Evolutionary conservation across 2,888 invertebrate genomes (phyloP).

Genomic region (Parnassius glacialis): DNA sequence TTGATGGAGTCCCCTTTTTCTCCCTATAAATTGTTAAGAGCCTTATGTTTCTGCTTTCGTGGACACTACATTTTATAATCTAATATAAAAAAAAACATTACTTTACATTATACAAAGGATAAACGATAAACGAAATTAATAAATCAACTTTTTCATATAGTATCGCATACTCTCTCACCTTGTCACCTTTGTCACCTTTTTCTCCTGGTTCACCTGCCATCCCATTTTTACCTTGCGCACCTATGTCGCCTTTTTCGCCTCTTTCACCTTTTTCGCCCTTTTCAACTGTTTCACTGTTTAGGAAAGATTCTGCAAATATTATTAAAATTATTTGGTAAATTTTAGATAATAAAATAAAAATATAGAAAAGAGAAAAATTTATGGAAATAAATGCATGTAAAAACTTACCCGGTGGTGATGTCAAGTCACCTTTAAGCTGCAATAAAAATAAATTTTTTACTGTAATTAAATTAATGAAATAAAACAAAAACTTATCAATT

Average conservation of each 20-base stretch:
- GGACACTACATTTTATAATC: too few relatives aligned
- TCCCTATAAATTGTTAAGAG: slow-evolving; percentile 39
- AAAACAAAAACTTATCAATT: too few relatives aligned
- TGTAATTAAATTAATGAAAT: not conserved
- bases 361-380: not conserved
- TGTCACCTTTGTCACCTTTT: slow-evolving; percentile 50
- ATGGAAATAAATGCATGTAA: not conserved
- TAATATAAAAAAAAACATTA: too few relatives aligned
- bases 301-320: slow-evolving; percentile 12
- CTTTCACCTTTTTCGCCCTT: slow-evolving; percentile 33
- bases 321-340: not conserved
- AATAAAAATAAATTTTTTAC: not conserved
- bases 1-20: slow-evolving; percentile 42
- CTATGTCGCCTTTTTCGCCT: slow-evolving; percentile 47
- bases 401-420: not conserved
- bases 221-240: slow-evolving; percentile 62
- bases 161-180: too few relatives aligned
- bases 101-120: too few relatives aligned
- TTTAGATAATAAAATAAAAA: not conserved
- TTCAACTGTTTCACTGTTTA: slow-evolving; percentile 37
- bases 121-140: not conserved
- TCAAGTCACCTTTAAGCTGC: slow-evolving; percentile 10
- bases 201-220: slow-evolving; percentile 34
- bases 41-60: not conserved
- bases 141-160: not conserved